Evolutionary conservation across 2,113 vertebrate species (phyloP).

Genomic region (Eurypyga helias): DNA sequence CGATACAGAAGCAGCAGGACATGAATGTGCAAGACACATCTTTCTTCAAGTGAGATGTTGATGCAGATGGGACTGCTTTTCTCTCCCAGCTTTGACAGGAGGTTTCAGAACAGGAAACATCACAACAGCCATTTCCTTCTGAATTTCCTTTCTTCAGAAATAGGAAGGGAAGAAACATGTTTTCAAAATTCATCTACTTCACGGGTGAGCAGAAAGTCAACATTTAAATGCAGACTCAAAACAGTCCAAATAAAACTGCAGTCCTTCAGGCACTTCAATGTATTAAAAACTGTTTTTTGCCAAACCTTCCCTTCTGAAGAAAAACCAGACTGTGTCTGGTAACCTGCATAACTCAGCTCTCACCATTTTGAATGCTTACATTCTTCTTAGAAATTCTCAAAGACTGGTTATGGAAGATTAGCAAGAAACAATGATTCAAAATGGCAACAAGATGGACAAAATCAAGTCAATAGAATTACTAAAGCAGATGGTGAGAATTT

Average conservation of each 20-base stretch:
- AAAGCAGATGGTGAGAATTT: not conserved
- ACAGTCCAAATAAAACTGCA: not conserved
- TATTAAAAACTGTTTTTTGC: not conserved
- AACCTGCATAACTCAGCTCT: conserved; percentile 28
- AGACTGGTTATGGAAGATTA: conserved; percentile 17
- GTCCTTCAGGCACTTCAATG: not conserved
- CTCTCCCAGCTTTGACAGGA: not conserved
- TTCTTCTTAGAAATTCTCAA: conserved; percentile 4
- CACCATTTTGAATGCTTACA: conserved; percentile 11
- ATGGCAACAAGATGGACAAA: not conserved
- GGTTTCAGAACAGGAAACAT: not conserved
- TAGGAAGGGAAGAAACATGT: not conserved
- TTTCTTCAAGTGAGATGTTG: not conserved
- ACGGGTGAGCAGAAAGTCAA: not conserved
- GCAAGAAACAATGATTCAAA: not conserved
- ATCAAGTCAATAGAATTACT: not conserved
- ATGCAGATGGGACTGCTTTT: not conserved
- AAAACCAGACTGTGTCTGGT: not conserved
- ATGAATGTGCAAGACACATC: not conserved
- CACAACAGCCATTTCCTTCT: not conserved
- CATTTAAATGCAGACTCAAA: not conserved
- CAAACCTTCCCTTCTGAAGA: not conserved
- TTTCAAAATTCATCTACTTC: not conserved
- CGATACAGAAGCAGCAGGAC: not conserved
- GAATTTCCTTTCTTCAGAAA: not conserved